Evolutionary conservation across 2,888 invertebrate species (phyloP), one percentile per base, ranked within the genome.

Genomic region (Macaria notata): DNA sequence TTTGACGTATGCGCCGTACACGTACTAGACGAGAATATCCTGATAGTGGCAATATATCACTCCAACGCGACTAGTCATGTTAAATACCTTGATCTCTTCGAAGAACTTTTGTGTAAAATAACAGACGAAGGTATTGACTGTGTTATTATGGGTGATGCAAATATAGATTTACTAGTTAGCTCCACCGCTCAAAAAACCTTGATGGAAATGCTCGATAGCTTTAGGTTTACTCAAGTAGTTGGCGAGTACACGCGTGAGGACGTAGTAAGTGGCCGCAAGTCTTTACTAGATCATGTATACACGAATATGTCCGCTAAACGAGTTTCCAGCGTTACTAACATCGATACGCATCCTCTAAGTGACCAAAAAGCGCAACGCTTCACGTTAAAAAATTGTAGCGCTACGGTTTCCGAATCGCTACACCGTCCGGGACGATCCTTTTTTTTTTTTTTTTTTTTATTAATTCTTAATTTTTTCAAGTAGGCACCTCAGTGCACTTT

Each of bases 261-360:
- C 7, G 44, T 19, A 1, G 44, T 19, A 1, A 52, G 49, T 1
- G 46, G 30, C 29, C 38, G 39, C 9, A 29, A n/a, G 6, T 46
- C 58, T 0, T 38, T 58, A 4, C 8, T 58, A 2, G 54, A 58
- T 33, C 58, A 58, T 9, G 47, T 39, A 2, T 54, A 54, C 31
- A 39, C 50, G 8, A 58, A 58, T 29, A 19, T 49, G 4, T 31
- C 54, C 6, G 45, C 31, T 5, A 42, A 49, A 19, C 42, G 52
- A 39, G 31, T 53, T 30, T 29, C n/a, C 1, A n/a, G 8, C 36
- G 6, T 49, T 29, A 6, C 52, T 8, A 9, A 45, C 31, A 42
- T 57, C n/a, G 39, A 4, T 3, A 38, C 58, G 39, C 49, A 7
- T 7, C 33, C 36, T 8, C 54, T 50, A 46, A 54, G 50, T 29